Base-by-base conservation (phyloP, 2,797 vertebrate species). In the Notolepis coatsorum region DNA sequence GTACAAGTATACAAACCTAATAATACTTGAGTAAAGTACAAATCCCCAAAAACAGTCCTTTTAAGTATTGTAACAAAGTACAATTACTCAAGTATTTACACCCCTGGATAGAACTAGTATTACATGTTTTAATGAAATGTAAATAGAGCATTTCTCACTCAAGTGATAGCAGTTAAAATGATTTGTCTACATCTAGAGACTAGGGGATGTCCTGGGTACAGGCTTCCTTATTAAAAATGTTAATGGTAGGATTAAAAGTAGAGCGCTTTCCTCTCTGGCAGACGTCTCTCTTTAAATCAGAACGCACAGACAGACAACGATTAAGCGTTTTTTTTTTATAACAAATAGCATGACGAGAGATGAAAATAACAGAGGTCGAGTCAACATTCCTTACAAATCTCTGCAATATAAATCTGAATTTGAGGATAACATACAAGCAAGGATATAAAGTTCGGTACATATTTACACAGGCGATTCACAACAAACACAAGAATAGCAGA, bases 381-480 rank as follows among this genome's bases (percentile, higher is more conserved):
- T 63, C 49, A 21, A 52, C 17, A 63, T 23, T 3, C 5, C 7
- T 20, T n/a, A 23, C 21, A 59, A 1, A 45, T 69, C 72, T 68
- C 61, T 79, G 49, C 31, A 66, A 81, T 80, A 88, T 73, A 82
- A 75, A 85, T 87, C 54, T 81, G 51, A 68, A 63, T 65, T 78
- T 61, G 48, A 4, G 20, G 43, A 77, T 80, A 82, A 82, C 27
- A 62, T 73, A 54, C 57, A 82, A 31, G 52, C 71, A 55, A 73
- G 49, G 75, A 24, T 61, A 67, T 82, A 72, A 21, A 2, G 18
- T 55, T 43, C 58, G 39, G 54, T 79, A 81, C 82, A 88, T 84
- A 89, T 91, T 74, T 87, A 90, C 84, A 90, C 63, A 33, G 6
- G 33, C 63, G 58, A 83, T 88, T 79, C 77, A 89, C 84, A 89